Base-by-base conservation (phyloP, 1,140 invertebrate species). In the Homalodisca vitripennis region DNA sequence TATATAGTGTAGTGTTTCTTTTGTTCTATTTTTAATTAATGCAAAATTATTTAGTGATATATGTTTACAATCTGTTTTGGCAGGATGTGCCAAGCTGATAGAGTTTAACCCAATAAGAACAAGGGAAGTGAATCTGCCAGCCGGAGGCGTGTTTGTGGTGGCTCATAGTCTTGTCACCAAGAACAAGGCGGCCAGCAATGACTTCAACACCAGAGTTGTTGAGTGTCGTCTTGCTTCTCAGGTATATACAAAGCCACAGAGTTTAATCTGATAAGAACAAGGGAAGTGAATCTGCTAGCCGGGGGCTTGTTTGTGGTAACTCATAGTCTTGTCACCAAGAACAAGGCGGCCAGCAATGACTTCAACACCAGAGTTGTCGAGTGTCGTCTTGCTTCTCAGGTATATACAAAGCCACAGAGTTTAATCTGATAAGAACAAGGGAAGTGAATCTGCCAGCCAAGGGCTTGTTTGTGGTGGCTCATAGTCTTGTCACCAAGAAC, bases 361-460 rank as follows among this genome's bases (percentile, higher is more conserved):
- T 99, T 89, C 78, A 99, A 99, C 81, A 87, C 88, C 68, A 83
- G 98, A 69, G 97, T 99, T 12, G 89, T 92, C n/a, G 96, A 98
- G 83, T 98, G 96, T 78, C 86, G 93, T 71, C 78, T 98, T 13
- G 94, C 94, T 22, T 88, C 92, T 13, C 90, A 95, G 85, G 89
- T 92, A 81, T 78, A 68, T 20, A 10, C 32, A 60, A 41, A 6
- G n/a, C n/a, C n/a, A n/a, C n/a, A n/a, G n/a, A n/a, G n/a, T n/a
- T n/a, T n/a, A n/a, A n/a, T n/a, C n/a, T n/a, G n/a, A n/a, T n/a
- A n/a, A n/a, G n/a, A n/a, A n/a, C n/a, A n/a, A n/a, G n/a, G n/a
- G n/a, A n/a, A n/a, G n/a, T n/a, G n/a, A n/a, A n/a, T n/a, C n/a
- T n/a, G n/a, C n/a, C n/a, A n/a, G n/a, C n/a, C n/a, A n/a, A n/a